Evolutionary conservation across 2,797 vertebrate genomes (phyloP).

Genomic region (Champsocephalus gunnari): DNA sequence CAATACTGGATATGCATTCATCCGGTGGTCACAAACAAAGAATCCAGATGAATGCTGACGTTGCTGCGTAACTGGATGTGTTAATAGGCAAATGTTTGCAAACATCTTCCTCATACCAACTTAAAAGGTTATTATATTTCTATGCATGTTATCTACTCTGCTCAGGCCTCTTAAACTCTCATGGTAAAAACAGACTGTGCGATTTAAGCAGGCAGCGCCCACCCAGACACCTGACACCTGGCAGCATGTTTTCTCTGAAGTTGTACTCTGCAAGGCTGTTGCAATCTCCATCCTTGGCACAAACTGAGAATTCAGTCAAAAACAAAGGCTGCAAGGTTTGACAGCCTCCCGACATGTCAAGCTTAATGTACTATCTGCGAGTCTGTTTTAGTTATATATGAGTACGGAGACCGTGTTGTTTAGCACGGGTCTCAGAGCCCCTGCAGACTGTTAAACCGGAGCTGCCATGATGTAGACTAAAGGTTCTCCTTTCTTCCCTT

Average conservation of each 20-base stretch:
- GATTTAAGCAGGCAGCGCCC: conserved; percentile 3
- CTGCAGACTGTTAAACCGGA: conserved; percentile 49
- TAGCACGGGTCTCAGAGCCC: conserved; percentile 33
- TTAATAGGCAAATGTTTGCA: not conserved
- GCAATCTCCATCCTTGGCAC: conserved; percentile 28
- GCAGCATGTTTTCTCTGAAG: conserved; percentile 30
- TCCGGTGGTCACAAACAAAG: not conserved
- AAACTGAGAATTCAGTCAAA: conserved; percentile 4
- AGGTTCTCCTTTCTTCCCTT: conserved; percentile 48
- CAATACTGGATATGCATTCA: not conserved
- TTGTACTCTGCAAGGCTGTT: conserved; percentile 19
- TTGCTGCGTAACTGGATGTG: not conserved
- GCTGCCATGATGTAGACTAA: conserved; percentile 50
- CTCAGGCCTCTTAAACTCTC: conserved; percentile 2
- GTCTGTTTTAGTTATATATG: conserved; percentile 47
- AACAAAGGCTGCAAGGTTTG: conserved; percentile 27
- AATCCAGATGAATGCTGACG: not conserved
- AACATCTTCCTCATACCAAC: conserved; percentile 3
- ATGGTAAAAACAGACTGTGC: not conserved
- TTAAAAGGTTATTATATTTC: not conserved
- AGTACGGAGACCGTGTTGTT: conserved; percentile 35
- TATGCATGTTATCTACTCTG: not conserved
- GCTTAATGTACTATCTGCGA: conserved; percentile 25
- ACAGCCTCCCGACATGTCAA: conserved; percentile 30
- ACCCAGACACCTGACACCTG: conserved; percentile 14